Evolutionary conservation across 2,113 vertebrate genomes (phyloP), one percentile per base, ranked within the genome.

Genomic region (Bubo bubo): DNA sequence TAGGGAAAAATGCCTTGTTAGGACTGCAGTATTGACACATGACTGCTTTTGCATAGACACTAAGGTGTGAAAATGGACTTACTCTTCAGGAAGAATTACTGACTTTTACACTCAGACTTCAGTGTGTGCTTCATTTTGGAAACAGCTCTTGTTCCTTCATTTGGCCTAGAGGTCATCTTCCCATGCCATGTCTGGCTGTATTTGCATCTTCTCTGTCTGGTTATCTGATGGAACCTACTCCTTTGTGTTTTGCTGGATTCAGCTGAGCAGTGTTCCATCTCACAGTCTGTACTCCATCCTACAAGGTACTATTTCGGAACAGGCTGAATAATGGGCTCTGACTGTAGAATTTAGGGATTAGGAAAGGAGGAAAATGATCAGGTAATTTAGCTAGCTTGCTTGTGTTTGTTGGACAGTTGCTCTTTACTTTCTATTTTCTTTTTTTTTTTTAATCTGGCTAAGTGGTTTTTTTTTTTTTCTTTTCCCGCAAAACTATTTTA

Each of bases 211-310:
- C 59, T 71, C 73, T 79, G 2, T 86, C 67, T 85, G 43, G 8
- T 93, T 89, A 90, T 96, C 84, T 91, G 87, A 75, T 96, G 52
- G 64, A 94, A 87, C 35, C 77, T 68, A 43, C 60, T 79, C 16
- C 14, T 89, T 86, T 93, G 81, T 94, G 72, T 74, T 84, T 82
- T 89, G 47, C 68, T 79, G 81, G 71, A 26, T 95, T 87, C 41
- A 71, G 24, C 70, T 87, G 43, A 72, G 34, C 52, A 60, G 27
- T 90, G 39, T 88, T 96, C 63, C 73, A 32, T 87, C 41, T 80
- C 60, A 47, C 58, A 79, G 47, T 92, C 41, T 90, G 45, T 92
- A 39, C 28, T 88, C 37, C 55, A 56, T 86, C 75, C 79, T 77
- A 68, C 75, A 87, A 88, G 45, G 34, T 90, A 17, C 70, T 90